phyloP scores from a whole-genome alignment of 2,888 invertebrate species.

The Drosophila peninsularis region DNA sequence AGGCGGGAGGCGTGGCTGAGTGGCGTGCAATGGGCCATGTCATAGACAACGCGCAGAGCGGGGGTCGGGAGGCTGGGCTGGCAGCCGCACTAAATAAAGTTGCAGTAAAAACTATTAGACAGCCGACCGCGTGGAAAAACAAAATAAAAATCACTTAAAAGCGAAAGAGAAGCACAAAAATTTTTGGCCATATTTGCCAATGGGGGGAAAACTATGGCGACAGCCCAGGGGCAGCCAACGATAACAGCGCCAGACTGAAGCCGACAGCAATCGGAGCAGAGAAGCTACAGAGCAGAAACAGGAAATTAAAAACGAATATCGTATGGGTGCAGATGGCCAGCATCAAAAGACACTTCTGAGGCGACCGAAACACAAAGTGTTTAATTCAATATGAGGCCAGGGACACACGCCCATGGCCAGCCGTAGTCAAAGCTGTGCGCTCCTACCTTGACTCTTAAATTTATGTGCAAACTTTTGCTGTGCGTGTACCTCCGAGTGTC shows the following conservation, averaged over 20 bases:
- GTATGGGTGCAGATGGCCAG: constrained; percentile 36
- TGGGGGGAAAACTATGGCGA: constrained; percentile 27
- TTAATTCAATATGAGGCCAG: constrained; percentile 67
- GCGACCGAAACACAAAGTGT: constrained; percentile 68
- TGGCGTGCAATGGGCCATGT: constrained; percentile 25
- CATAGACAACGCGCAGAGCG: constrained; percentile 24
- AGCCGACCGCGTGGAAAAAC: constrained; percentile 36
- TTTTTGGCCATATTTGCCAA: constrained; percentile 55
- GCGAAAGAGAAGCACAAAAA: constrained; percentile 21
- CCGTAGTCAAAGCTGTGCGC: constrained; percentile 62
- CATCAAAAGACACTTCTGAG: constrained; percentile 42
- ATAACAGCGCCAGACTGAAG: constrained; percentile 47
- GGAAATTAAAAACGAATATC: constrained; percentile 77
- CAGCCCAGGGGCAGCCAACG: constrained; percentile 3
- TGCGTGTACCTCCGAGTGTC: constrained; percentile 14
- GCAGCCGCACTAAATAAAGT: constrained; percentile 66
- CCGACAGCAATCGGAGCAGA: constrained; percentile 35
- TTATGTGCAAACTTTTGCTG: constrained; percentile 71
- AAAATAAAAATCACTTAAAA: constrained; percentile 57
- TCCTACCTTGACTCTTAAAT: constrained; percentile 75
- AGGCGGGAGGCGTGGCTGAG: constrained; percentile 6
- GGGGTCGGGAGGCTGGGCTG: neutral
- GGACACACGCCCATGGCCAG: constrained; percentile 31
- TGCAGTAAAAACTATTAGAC: constrained; percentile 70
- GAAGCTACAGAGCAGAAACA: constrained; percentile 53